Evolutionary conservation across 2,797 vertebrate species (phyloP).

Genomic region (Sternarchorhynchus goeldii): DNA sequence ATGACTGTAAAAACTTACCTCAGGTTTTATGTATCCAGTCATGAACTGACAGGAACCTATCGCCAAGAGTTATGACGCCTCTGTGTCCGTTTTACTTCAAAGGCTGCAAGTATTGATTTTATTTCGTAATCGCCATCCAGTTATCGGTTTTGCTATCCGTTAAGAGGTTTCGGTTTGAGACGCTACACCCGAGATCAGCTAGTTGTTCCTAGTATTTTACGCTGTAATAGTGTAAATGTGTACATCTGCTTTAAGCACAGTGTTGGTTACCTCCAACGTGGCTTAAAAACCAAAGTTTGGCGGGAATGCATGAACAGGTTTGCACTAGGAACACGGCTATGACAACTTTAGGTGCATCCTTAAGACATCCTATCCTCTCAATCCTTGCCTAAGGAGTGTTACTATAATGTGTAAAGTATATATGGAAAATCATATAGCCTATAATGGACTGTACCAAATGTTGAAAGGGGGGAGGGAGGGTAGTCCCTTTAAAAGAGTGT

Average conservation of each 20-base stretch:
- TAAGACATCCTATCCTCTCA: not conserved
- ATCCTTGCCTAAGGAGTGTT: no score
- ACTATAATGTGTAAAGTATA: no score
- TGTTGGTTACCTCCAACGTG: not conserved
- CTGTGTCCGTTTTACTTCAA: no score
- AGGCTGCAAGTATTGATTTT: no score
- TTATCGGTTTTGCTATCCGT: not conserved
- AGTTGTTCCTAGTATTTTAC: not conserved
- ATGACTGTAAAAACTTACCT: not conserved
- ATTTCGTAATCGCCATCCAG: not conserved
- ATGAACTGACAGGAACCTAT: not conserved
- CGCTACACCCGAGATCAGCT: not conserved
- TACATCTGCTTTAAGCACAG: conserved; percentile 3
- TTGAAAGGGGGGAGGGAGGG: not conserved
- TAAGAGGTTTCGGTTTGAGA: not conserved
- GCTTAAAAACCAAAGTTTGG: conserved; percentile 16
- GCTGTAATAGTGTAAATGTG: not conserved
- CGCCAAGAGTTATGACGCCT: no score
- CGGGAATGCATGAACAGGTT: not conserved
- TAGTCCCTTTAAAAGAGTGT: conserved; percentile 13
- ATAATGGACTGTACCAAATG: conserved; percentile 22
- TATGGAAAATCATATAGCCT: not conserved
- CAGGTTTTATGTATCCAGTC: not conserved
- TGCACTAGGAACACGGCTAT: not conserved
- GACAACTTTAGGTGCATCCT: not conserved